These are phyloP conservation scores for Alligator mississippiensis DNA, from an alignment of 2,113 vertebrate species.

Conservation along the genomic window DNA sequence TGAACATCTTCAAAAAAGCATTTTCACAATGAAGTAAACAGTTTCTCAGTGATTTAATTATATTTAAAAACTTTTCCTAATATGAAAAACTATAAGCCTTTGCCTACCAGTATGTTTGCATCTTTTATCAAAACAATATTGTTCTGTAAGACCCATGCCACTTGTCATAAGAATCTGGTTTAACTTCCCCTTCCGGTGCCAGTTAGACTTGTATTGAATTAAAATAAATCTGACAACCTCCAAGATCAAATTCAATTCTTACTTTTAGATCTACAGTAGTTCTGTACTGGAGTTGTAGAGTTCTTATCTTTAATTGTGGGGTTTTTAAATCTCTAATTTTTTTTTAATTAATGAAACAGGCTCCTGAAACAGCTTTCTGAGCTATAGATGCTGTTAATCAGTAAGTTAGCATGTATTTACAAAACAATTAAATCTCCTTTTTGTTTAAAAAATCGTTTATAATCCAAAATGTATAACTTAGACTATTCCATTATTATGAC, in stretches of 20 bases:
- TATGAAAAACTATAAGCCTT: constrained; percentile 47
- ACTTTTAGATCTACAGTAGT: not conserved
- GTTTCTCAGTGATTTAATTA: constrained; percentile 50
- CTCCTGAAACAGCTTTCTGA: constrained; percentile 20
- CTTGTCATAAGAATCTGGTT: constrained; percentile 56
- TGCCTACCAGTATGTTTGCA: constrained; percentile 59
- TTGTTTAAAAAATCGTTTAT: not conserved
- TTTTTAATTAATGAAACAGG: constrained; percentile 47
- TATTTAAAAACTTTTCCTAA: constrained; percentile 42
- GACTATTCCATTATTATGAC: not conserved
- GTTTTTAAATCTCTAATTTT: constrained; percentile 10
- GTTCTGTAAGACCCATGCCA: constrained; percentile 50
- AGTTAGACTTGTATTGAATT: not conserved
- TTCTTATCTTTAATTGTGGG: constrained; percentile 39
- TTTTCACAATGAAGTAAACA: constrained; percentile 55
- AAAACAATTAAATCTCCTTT: not conserved
- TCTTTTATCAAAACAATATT: constrained; percentile 59
- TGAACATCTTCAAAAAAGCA: constrained; percentile 50
- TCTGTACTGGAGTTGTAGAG: constrained; percentile 54
- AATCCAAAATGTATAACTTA: not conserved
- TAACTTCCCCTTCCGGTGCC: constrained; percentile 56
- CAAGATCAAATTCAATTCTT: not conserved
- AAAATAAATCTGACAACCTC: not conserved
- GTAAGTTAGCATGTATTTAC: constrained; percentile 6
- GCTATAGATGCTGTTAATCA: not conserved